Evolutionary conservation across 2,888 invertebrate genomes (phyloP).

Genomic region (Busseola fusca): DNA sequence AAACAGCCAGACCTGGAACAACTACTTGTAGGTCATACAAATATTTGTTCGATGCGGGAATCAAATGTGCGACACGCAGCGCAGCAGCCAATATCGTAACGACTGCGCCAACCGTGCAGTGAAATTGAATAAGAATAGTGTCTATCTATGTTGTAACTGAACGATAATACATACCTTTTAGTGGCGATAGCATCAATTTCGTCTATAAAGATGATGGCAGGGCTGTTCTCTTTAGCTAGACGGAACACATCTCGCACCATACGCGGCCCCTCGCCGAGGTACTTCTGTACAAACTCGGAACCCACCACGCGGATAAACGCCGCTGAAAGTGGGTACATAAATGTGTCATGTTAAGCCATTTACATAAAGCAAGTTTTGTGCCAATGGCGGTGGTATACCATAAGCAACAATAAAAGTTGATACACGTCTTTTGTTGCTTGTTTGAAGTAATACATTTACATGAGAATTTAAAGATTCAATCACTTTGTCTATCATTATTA

Average conservation of each 20-base stretch:
- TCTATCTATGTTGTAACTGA: background rate
- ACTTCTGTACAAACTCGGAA: constrained; percentile 99
- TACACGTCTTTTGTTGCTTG: too few relatives aligned
- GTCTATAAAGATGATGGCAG: constrained; percentile 99
- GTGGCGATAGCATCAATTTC: constrained; percentile 99
- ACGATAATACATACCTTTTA: constrained; percentile 90
- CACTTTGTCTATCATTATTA: too few relatives aligned
- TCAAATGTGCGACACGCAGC: too few relatives aligned
- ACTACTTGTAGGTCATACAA: too few relatives aligned
- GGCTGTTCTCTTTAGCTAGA: constrained; percentile 99
- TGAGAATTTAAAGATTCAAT: too few relatives aligned
- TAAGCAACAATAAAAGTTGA: background rate
- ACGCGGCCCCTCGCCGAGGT: constrained; percentile 99
- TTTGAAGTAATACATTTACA: too few relatives aligned
- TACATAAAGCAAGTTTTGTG: background rate
- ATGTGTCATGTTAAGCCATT: background rate
- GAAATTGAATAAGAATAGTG: background rate
- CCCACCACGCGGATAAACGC: constrained; percentile 99
- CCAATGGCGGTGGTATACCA: background rate
- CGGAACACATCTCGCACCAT: constrained; percentile 99
- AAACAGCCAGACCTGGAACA: too few relatives aligned
- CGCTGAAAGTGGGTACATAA: constrained; percentile 87
- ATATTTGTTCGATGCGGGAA: too few relatives aligned
- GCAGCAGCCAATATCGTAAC: too few relatives aligned
- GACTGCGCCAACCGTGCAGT: too few relatives aligned